Evolutionary conservation across 2,113 vertebrate genomes (phyloP), one percentile per base, ranked within the genome.

Genomic region (Salminus brasiliensis): DNA sequence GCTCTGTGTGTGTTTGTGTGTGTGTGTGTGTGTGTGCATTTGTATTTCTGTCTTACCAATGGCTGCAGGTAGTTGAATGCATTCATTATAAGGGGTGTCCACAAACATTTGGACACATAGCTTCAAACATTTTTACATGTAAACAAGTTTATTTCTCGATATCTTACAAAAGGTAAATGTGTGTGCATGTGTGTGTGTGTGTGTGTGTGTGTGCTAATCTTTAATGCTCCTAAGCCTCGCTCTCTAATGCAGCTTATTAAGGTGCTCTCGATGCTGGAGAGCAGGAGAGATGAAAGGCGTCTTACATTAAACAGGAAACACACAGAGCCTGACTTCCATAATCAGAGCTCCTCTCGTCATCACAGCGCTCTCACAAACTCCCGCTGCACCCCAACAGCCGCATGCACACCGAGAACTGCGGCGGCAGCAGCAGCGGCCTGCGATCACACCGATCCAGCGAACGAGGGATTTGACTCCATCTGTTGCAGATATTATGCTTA

Each of bases 231-330:
- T 30, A 32, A 32, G 59, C 30, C 29, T 7, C 29, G 9, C 2
- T 55, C 47, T 53, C 30, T 53, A 53, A 57, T 45, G 2, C 1
- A 25, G 52, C 29, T 32, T 55, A 70, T 78, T 69, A 45, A 45
- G 66, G 34, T 68, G 47, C 52, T 34, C 65, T 27, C 7, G 30
- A 53, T 66, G 74, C 30, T 18, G 41, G 52, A 39, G 49, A 18
- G 52, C 11, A 39, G 27, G 1, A 6, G 10, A 78, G 55, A 78
- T 78, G 16, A 78, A 62, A 71, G 74, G 21, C 60, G 52, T 13
- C n/a, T 29, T 8, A 67, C 66, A 68, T 68, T 18, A 76, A 16
- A 5, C 23, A 29, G 49, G 75, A 68, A n/a, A 53, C 53, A 36
- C 32, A 39, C 15, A 30, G 8, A 18, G 16, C 34, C 32, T 25